Base-by-base conservation (phyloP, 2,797 vertebrate genomes). In the Gymnothorax reevesii region DNA sequence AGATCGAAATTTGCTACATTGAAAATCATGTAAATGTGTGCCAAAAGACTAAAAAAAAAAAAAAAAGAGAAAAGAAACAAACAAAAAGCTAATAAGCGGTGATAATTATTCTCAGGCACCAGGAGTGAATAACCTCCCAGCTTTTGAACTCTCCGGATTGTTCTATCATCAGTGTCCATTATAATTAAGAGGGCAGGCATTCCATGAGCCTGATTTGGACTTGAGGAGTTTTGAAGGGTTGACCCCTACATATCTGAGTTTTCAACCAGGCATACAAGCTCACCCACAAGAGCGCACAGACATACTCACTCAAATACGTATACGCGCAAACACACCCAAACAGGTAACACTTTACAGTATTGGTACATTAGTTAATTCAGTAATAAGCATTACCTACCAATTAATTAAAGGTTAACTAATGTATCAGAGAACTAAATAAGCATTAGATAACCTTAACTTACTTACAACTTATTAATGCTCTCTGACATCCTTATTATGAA, bases 31-130 rank as follows among this genome's bases (percentile, higher is more conserved):
- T 15, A 12, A 83, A 57, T 59, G 55, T 82, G 79, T 59, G 55
- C 33, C 82, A 59, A 42, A 42, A 42, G 33, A 42, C 33, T 42
- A 42, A 42, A 42, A 42, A 42, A 42, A 42, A 42, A 42, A 42
- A 42, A 42, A 42, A 42, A 42, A 42, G 2, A 42, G 2, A 42
- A 42, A 42, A 42, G 33, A 42, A 42, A 42, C 33, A 42, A 42
- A 42, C 33, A 42, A 42, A 42, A 42, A 42, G 33, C 80, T 59
- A 82, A 60, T 59, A 83, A 59, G 82, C 82, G 59, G 57, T 55
- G 57, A 83, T 60, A 59, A 83, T 83, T 57, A 57, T 27, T 60
- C 82, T 57, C 57, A 59, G 82, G 25, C 82, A n/a, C 73, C 73
- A 55, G 15, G 82, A 33, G 82, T 83, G 82, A 83, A 83, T 57